Percentiles rank a stretch among this genome's conserved stretches.
Evolutionary conservation across 2,888 invertebrate species (phyloP).

Genomic region (Drosophila mimetica): DNA sequence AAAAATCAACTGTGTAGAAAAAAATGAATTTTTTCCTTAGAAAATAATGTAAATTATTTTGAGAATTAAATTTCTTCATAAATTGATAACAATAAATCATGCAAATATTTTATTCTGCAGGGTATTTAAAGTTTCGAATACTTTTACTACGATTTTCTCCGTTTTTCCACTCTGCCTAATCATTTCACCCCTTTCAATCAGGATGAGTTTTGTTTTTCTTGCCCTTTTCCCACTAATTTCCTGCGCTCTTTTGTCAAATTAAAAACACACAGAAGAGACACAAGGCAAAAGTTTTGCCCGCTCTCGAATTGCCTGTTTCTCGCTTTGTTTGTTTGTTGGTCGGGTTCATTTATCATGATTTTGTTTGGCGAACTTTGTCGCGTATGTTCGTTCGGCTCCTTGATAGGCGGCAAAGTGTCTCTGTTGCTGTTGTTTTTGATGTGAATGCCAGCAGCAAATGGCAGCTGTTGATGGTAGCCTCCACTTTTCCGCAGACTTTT

Average conservation of each 20-base stretch:
- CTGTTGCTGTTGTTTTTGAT: slow-evolving; percentile 54
- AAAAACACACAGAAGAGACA: slow-evolving; percentile 60
- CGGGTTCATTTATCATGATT: slow-evolving; percentile 79
- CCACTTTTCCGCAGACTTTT: background rate
- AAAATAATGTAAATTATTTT: no score
- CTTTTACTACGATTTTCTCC: background rate
- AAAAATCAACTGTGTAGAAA: no score
- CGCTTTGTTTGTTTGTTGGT: slow-evolving; percentile 68
- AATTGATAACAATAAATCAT: background rate
- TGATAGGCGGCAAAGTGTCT: slow-evolving; percentile 77
- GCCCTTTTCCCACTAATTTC: slow-evolving; percentile 71
- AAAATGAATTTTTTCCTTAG: no score
- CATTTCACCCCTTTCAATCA: slow-evolving; percentile 72
- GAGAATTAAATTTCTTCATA: background rate
- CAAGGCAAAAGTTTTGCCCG: slow-evolving; percentile 58
- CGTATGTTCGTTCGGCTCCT: slow-evolving; percentile 49
- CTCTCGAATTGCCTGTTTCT: slow-evolving; percentile 27
- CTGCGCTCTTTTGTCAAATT: slow-evolving; percentile 73
- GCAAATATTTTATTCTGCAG: background rate
- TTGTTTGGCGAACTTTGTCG: slow-evolving; percentile 77
- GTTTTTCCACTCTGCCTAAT: slow-evolving; percentile 15
- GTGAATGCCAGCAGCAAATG: slow-evolving; percentile 71
- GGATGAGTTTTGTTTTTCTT: slow-evolving; percentile 63
- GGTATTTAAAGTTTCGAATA: background rate
- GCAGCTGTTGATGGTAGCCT: slow-evolving; percentile 65